phyloP scores from a whole-genome alignment of 1,140 invertebrate species.

The Orchestia grillus region DNA sequence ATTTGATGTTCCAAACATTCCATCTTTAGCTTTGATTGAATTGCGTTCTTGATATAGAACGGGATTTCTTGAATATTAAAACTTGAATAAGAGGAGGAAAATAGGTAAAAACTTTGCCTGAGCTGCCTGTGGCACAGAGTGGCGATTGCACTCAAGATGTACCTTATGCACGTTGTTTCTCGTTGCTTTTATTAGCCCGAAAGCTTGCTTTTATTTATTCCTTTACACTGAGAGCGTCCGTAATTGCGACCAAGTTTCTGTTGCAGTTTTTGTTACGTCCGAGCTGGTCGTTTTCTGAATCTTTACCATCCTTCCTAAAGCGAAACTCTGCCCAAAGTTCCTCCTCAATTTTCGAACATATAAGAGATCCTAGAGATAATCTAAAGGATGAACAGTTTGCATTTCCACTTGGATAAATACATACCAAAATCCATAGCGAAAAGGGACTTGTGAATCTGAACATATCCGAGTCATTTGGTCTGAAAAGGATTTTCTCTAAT shows the following conservation, averaged over 20 bases:
- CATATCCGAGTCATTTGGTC: conserved; percentile 41
- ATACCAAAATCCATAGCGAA: conserved; percentile 18
- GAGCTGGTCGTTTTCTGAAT: conserved; percentile 19
- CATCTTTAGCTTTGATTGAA: conserved; percentile 17
- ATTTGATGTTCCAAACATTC: neutral
- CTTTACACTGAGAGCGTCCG: conserved; percentile 52
- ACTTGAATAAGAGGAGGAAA: neutral
- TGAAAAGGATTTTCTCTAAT: conserved; percentile 16
- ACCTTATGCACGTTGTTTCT: conserved; percentile 56
- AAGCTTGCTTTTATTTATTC: conserved; percentile 53
- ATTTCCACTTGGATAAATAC: conserved; percentile 56
- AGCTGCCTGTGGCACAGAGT: conserved; percentile 29
- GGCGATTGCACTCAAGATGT: conserved; percentile 47
- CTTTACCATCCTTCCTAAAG: conserved; percentile 50
- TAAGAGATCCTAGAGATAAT: conserved; percentile 47
- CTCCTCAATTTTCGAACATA: conserved; percentile 49
- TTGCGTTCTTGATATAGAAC: neutral
- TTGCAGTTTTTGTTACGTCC: conserved; percentile 54
- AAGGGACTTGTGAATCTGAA: conserved; percentile 54
- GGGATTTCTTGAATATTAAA: neutral
- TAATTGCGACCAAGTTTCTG: conserved; percentile 54
- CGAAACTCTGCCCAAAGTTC: conserved; percentile 53
- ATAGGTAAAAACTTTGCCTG: conserved; percentile 31
- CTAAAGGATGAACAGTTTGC: conserved; percentile 52
- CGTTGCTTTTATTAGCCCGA: conserved; percentile 50